Conservation (phyloP, 2,113 vertebrate species). For the Dasyprocta punctata region DNA sequence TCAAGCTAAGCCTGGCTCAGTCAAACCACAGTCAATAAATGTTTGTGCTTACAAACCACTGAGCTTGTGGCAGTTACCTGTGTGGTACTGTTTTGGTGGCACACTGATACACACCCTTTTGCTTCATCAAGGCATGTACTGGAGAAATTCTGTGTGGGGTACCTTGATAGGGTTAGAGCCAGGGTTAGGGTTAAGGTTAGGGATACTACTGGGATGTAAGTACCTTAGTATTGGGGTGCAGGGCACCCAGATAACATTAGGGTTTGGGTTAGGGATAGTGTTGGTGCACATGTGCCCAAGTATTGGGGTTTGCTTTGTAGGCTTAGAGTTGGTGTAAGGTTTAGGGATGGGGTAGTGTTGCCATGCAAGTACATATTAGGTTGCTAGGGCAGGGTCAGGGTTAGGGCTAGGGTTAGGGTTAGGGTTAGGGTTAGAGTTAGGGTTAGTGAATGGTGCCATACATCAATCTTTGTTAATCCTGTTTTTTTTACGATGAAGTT, state of each 20-base stretch:
- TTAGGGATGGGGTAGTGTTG: background rate
- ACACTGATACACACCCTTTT: background rate
- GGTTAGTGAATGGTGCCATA: background rate
- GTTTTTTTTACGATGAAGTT: background rate
- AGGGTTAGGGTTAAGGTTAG: background rate
- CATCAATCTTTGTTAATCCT: background rate
- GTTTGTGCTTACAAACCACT: background rate
- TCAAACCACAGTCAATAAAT: background rate
- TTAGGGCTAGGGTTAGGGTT: background rate
- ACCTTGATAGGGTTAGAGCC: background rate
- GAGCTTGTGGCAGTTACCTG: background rate
- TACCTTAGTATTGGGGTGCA: background rate
- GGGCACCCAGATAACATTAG: background rate
- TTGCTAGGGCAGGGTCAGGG: background rate
- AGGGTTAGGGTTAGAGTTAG: background rate
- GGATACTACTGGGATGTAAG: background rate
- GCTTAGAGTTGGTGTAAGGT: background rate
- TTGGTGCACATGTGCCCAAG: background rate
- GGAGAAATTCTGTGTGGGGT: background rate
- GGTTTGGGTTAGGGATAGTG: background rate
- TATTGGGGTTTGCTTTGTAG: background rate
- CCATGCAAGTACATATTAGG: background rate
- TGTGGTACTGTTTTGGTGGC: background rate
- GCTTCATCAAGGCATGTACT: background rate
- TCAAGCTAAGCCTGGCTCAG: background rate